A percentile compares a stretch with the other conserved stretches of the same genome.
phyloP scores from a whole-genome alignment of 2,888 invertebrate species.

The Parasteatoda lunata region DNA sequence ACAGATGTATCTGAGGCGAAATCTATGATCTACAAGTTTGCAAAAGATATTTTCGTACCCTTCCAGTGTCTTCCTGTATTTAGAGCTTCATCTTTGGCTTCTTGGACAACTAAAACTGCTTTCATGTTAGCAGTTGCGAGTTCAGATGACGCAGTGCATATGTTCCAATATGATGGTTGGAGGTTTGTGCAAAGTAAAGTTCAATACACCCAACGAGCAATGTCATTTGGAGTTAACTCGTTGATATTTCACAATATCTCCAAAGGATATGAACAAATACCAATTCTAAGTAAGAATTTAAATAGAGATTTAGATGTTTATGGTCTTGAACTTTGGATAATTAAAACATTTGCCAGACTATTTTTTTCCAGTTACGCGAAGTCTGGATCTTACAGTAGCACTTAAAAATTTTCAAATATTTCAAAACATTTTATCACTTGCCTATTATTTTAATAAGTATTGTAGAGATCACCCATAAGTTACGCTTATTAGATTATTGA shows the following conservation, averaged over 20 bases:
- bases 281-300: conserved; percentile 45
- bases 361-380: no score
- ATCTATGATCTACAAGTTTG: conserved; percentile 68
- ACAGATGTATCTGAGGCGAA: conserved; percentile 12
- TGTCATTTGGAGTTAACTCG: conserved; percentile 55
- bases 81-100: conserved; percentile 52
- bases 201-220: conserved; percentile 54
- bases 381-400: no score
- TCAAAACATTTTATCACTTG: no score
- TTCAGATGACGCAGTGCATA: conserved; percentile 50
- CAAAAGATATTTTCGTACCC: conserved; percentile 67
- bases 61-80: conserved; percentile 66
- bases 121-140: conserved; percentile 66
- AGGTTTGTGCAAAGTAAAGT: conserved; percentile 58
- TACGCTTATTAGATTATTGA: no score
- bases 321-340: neutral
- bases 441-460: no score
- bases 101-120: conserved; percentile 32
- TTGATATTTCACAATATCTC: conserved; percentile 32
- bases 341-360: no score
- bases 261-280: neutral
- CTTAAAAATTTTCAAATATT: no score
- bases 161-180: conserved; percentile 69
- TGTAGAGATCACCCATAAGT: no score
- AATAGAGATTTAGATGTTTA: neutral